Percentiles rank a stretch among this genome's conserved stretches.
These are phyloP conservation scores for Ditylenchus weischeri DNA, from an alignment of 2,888 invertebrate genomes.

Conservation along the genomic window DNA sequence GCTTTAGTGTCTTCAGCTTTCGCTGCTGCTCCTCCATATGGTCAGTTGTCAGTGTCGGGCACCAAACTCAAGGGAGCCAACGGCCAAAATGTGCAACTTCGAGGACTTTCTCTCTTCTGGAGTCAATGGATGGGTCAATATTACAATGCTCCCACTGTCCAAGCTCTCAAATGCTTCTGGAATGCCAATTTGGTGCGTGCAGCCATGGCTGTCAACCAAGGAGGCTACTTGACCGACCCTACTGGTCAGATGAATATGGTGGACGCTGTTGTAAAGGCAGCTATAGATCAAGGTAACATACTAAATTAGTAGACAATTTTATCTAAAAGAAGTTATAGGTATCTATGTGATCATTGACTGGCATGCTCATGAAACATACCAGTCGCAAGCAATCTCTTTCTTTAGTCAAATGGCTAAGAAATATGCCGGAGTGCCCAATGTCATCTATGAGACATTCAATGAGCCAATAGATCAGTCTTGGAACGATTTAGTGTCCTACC, in stretches of 20 bases:
- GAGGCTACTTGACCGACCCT: conserved; percentile 25
- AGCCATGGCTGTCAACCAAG: conserved; percentile 29
- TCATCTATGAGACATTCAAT: conserved; percentile 28
- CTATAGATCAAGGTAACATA: conserved; percentile 1
- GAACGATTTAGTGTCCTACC: conserved; percentile 19
- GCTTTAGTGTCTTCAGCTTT: too few species aligned
- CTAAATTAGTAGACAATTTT: too few species aligned
- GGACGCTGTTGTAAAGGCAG: conserved; percentile 11
- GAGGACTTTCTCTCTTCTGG: conserved; percentile 25
- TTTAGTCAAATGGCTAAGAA: conserved; percentile 13
- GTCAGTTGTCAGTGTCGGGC: conserved; percentile 15
- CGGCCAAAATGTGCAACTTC: conserved; percentile 15
- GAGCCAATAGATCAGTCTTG: conserved; percentile 23
- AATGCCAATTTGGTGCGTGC: conserved; percentile 30
- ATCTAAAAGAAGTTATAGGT: neutral
- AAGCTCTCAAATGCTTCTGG: conserved; percentile 23
- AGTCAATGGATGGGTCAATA: conserved; percentile 16
- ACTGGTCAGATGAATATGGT: neutral
- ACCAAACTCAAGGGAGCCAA: conserved; percentile 4
- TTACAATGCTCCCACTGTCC: conserved; percentile 19
- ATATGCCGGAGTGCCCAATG: conserved; percentile 19
- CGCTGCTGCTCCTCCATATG: conserved; percentile 12
- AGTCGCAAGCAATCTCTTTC: conserved; percentile 12
- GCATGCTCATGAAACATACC: conserved; percentile 13
- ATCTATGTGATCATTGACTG: conserved; percentile 20